These are phyloP conservation scores for Microhierax caerulescens DNA, from an alignment of 2,797 vertebrate genomes.

Conservation along the genomic window DNA sequence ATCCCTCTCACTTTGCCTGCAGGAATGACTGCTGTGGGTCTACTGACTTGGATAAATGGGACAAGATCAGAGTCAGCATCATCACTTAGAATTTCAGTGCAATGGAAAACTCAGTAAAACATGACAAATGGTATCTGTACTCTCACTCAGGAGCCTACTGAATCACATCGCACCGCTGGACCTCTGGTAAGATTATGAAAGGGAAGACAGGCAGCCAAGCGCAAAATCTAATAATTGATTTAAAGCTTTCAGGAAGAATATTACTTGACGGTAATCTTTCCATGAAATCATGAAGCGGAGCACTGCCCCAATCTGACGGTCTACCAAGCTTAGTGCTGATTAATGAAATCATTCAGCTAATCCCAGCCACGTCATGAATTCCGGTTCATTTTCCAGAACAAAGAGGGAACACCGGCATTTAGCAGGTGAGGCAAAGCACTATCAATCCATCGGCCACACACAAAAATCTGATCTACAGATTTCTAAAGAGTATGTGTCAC, in stretches of 20 bases:
- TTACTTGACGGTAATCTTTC: neutral
- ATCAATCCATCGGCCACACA: neutral
- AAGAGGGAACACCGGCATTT: neutral
- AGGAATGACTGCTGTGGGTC: rapidly evolving
- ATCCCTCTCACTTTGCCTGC: neutral
- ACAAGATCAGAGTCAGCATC: neutral
- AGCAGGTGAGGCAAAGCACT: neutral
- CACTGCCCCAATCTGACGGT: neutral
- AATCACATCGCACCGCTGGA: neutral
- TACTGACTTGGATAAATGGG: rapidly evolving
- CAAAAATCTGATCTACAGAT: neutral
- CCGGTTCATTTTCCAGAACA: neutral
- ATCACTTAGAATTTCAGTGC: neutral
- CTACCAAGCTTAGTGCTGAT: neutral
- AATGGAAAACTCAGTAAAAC: neutral
- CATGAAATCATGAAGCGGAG: neutral
- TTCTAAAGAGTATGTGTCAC: rapidly evolving
- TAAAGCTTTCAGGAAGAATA: neutral
- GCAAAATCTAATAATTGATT: neutral
- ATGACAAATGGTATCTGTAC: neutral
- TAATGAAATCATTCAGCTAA: neutral
- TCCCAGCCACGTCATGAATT: neutral
- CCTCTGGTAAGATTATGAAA: neutral
- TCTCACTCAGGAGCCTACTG: neutral
- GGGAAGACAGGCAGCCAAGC: neutral